phyloP scores from a whole-genome alignment of 2,888 invertebrate species.

The Hypselothyrea guttata region DNA sequence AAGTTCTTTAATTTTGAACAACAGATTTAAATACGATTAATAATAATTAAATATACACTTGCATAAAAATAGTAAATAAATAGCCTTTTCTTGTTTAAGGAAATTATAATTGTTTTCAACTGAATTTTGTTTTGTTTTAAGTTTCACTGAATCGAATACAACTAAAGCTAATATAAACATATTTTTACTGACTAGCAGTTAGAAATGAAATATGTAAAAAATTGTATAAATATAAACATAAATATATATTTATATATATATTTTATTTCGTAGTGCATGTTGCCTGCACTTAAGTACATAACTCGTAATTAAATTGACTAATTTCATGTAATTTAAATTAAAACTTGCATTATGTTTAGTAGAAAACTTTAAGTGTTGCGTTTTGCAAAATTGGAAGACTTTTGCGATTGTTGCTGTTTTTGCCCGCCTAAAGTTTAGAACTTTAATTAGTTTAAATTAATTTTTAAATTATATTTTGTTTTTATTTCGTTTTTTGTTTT shows the following conservation, averaged over 20 bases:
- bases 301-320: slow-evolving; percentile 63
- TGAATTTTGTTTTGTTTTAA: slow-evolving; percentile 39
- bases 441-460: slow-evolving; percentile 52
- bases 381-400: slow-evolving; percentile 74
- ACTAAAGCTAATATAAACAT: slow-evolving; percentile 23
- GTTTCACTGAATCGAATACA: slow-evolving; percentile 38
- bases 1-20: slow-evolving; percentile 28
- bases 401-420: slow-evolving; percentile 67
- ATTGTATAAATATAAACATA: slow-evolving; percentile 60
- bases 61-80: slow-evolving; percentile 52
- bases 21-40: slow-evolving; percentile 30
- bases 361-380: slow-evolving; percentile 29
- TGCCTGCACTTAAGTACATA: slow-evolving; percentile 65
- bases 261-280: slow-evolving; percentile 33
- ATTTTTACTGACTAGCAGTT: slow-evolving; percentile 76
- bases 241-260: slow-evolving; percentile 34
- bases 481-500: neutral
- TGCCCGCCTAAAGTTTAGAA: slow-evolving; percentile 60
- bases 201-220: slow-evolving; percentile 56
- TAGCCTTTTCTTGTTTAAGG: slow-evolving; percentile 70
- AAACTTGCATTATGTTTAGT: slow-evolving; percentile 21
- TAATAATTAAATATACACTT: slow-evolving; percentile 31
- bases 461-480: slow-evolving; percentile 34
- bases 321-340: slow-evolving; percentile 31
- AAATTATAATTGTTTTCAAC: slow-evolving; percentile 38